Percentiles rank a stretch among this genome's conserved stretches.
phyloP scores from a whole-genome alignment of 92 coral and sea anemone genomes.

The Meandrina meandrites region DNA sequence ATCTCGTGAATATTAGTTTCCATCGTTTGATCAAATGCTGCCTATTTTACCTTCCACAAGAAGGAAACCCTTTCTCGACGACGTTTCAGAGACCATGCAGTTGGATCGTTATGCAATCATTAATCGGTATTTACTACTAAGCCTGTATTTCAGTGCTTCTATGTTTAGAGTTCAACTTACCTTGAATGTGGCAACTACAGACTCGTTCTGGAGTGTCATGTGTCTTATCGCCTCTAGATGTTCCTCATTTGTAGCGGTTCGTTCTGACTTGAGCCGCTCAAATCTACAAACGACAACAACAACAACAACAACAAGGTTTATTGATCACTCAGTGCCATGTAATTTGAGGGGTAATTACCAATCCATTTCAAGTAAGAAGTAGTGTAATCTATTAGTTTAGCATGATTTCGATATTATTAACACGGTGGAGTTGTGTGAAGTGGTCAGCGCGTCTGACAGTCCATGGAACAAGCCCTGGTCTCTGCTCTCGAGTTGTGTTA shows the following conservation, averaged over 20 bases:
- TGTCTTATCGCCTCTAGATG: constrained; percentile 82
- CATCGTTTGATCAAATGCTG: neutral
- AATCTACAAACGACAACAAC: constrained; percentile 50
- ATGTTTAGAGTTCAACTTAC: constrained; percentile 27
- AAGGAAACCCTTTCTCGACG: neutral
- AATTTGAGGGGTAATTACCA: neutral
- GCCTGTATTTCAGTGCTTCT: neutral
- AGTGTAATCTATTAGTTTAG: neutral
- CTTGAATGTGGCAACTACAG: constrained; percentile 88
- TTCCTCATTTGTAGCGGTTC: constrained; percentile 71
- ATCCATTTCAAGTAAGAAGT: neutral
- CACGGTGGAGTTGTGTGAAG: too few relatives aligned
- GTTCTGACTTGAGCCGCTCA: constrained; percentile 76
- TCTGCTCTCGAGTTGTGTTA: neutral
- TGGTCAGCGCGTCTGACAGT: too few relatives aligned
- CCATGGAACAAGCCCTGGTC: too few relatives aligned
- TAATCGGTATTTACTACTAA: neutral
- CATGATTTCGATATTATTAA: neutral
- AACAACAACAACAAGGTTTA: too few relatives aligned
- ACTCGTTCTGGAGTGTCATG: constrained; percentile 85
- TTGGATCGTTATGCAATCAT: neutral
- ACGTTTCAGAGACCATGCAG: neutral
- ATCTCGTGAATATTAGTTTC: neutral
- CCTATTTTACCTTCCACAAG: neutral
- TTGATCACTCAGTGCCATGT: neutral